These are phyloP conservation scores for Oreochromis aureus DNA, from an alignment of 2,113 vertebrate species.

Conservation along the genomic window DNA sequence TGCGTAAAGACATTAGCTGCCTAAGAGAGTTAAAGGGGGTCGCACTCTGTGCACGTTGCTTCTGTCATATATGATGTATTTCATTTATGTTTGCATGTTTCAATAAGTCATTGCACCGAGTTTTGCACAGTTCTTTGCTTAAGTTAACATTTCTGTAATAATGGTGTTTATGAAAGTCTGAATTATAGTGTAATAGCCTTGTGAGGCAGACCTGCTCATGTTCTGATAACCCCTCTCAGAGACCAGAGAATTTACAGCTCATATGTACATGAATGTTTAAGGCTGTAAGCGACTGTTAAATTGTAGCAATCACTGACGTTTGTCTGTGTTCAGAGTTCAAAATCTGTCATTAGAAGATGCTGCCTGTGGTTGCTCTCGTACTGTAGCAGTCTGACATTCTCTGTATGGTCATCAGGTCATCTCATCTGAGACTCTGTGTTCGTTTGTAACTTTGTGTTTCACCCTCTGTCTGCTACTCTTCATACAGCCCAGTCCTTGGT, in stretches of 20 bases:
- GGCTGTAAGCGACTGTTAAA: background rate
- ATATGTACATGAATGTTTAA: too few species aligned
- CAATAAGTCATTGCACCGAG: background rate
- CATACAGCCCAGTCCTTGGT: conserved; percentile 56
- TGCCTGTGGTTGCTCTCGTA: background rate
- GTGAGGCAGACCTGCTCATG: background rate
- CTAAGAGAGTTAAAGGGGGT: rapidly evolving
- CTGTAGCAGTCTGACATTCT: background rate
- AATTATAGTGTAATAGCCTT: background rate
- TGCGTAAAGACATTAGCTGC: background rate
- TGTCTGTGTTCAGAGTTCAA: background rate
- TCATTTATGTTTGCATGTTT: background rate
- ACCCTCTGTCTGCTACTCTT: conserved; percentile 68
- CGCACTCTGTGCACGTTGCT: rapidly evolving
- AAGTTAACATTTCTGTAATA: rapidly evolving
- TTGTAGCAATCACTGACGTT: background rate
- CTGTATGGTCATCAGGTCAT: background rate
- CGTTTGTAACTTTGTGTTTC: conserved; percentile 27
- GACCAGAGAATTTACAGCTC: background rate
- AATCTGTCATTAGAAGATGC: background rate
- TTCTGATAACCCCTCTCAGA: background rate
- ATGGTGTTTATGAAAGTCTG: background rate
- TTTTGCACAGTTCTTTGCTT: background rate
- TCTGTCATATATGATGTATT: background rate
- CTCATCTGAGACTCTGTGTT: background rate